phyloP scores from a whole-genome alignment of 2,113 vertebrate genomes.

The Dipodomys merriami region DNA sequence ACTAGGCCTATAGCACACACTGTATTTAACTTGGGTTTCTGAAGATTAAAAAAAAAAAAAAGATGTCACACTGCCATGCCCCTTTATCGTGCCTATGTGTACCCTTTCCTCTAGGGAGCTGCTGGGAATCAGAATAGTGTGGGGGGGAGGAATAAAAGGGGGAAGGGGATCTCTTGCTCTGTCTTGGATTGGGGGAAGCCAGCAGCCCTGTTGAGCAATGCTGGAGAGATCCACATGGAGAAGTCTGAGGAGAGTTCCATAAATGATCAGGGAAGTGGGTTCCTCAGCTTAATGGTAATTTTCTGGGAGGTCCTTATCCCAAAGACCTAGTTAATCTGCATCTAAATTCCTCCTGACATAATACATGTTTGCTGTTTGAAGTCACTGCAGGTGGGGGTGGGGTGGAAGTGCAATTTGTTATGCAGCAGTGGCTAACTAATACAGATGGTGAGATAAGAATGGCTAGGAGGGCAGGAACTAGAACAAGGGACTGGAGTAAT shows the following conservation, averaged over 20 bases:
- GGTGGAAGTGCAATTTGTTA: neutral
- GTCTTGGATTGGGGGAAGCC: neutral
- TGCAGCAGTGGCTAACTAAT: neutral
- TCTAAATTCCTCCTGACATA: neutral
- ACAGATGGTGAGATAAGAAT: neutral
- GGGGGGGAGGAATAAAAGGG: no score
- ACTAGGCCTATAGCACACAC: neutral
- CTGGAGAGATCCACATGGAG: rapidly evolving
- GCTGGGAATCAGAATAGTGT: no score
- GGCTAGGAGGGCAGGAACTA: no score
- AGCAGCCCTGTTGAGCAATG: neutral
- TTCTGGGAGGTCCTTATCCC: neutral
- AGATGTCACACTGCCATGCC: no score
- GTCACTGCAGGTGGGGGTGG: neutral
- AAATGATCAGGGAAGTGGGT: neutral
- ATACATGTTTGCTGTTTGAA: neutral
- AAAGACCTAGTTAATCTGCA: neutral
- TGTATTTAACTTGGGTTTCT: neutral
- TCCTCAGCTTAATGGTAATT: neutral
- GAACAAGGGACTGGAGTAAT: neutral
- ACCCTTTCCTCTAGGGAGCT: neutral
- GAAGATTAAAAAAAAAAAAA: neutral
- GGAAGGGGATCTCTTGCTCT: no score
- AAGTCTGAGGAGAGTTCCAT: neutral
- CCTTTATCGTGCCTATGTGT: rapidly evolving